Evolutionary conservation across 2,113 vertebrate genomes (phyloP).

Genomic region (Ailurus styani): DNA sequence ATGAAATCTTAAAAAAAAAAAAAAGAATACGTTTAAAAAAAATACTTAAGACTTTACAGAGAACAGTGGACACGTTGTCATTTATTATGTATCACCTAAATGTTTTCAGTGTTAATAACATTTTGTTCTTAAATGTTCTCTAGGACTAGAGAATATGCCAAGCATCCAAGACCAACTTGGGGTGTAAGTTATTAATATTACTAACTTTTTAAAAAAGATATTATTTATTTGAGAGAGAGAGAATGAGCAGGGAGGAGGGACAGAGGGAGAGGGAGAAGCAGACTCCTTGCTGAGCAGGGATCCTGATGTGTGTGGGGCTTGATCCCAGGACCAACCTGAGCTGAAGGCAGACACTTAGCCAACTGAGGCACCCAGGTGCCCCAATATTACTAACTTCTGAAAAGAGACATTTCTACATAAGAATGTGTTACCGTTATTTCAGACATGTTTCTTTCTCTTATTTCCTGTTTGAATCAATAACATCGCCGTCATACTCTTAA

Average conservation of each 20-base stretch:
- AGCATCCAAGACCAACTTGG: background rate
- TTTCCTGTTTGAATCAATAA: background rate
- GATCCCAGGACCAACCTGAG: too few species aligned
- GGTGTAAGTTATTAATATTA: background rate
- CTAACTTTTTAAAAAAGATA: background rate
- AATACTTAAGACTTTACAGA: slow-evolving; percentile 2
- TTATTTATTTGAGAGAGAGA: too few species aligned
- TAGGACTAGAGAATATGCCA: background rate
- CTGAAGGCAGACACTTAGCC: too few species aligned
- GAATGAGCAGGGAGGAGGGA: too few species aligned
- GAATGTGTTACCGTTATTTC: background rate
- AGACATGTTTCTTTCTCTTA: background rate
- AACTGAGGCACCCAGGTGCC: background rate
- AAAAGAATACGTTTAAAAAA: too few species aligned
- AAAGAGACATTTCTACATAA: background rate
- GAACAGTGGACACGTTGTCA: background rate
- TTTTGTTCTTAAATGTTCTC: slow-evolving; percentile 24
- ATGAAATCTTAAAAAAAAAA: too few species aligned
- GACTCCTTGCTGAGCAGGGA: too few species aligned
- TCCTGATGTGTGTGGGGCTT: too few species aligned
- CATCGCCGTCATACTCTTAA: background rate
- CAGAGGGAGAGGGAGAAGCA: too few species aligned
- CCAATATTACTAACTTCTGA: background rate
- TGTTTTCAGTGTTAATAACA: background rate
- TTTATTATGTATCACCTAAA: background rate